Evolutionary conservation across 2,797 vertebrate genomes (phyloP), one percentile per base, ranked within the genome.

Genomic region (Enteromius fasciolatus): DNA sequence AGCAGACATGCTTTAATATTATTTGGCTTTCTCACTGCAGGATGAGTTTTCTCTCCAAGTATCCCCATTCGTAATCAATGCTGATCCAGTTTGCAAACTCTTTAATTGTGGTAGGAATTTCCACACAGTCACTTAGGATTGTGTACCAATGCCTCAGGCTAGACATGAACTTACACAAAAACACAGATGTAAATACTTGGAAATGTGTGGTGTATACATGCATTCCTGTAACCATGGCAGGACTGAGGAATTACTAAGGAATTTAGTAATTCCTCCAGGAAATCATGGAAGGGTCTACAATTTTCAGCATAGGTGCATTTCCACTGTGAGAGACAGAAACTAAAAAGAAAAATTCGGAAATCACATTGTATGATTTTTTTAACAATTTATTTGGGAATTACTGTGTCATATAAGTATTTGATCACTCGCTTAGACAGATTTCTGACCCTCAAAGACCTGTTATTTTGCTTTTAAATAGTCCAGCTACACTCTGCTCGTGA

Each of bases 31-130:
- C 11, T 75, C 15, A 61, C 33, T n/a, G n/a, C n/a, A 66, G 44
- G 59, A 81, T 64, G 69, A 59, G 50, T 52, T 74, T 81, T 74
- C 41, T 73, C n/a, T 52, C 14, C 59, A 52, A 66, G 52, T 64
- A 64, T 64, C 20, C 28, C 28, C 57, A 28, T 68, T 50, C 25
- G 28, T 59, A 73, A 73, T 81, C 59, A 33, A 41, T 33, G 7
- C 61, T 81, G 70, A 66, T 61, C 44, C 59, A 66, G 59, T 81
- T 66, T 52, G 8, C 59, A 28, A 74, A 61, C 23, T 25, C 15
- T 57, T 69, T 64, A 73, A 81, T 25, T 10, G 2, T 46, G 25
- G 28, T 72, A 41, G 31, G 12, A 31, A 52, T 64, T 64, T 52
- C n/a, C 41, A 52, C 25, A 52, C 67, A 52, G 31, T 3, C 52